Evolutionary conservation across 2,113 vertebrate genomes (phyloP), one percentile per base, ranked within the genome.

Genomic region (Carassius carassius): DNA sequence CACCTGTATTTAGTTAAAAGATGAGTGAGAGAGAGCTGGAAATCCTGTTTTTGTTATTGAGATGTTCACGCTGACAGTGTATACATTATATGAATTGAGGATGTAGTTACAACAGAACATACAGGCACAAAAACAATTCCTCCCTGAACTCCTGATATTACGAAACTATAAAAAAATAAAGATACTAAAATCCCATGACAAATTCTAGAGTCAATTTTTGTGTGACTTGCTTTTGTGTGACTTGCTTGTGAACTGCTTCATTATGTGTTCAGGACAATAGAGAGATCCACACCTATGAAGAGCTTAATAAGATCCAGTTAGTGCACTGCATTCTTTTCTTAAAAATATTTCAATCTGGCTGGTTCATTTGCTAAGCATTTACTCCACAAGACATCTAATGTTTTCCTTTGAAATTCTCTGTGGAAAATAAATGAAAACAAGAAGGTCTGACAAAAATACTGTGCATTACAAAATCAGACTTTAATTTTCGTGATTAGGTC

Each of bases 1-100:
- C 44, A 49, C 63, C 72, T 81, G 25, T 75, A 35, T 81, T 76
- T 60, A 74, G 84, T 74, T 17, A 51, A 47, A 58, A 41, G 23
- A 19, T 80, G 78, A 25, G 75, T 62, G 49, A 41, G 78, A 41
- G 78, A 78, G 74, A 69, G 23, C 17, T 21, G 60, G 44, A 81
- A 63, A 77, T 35, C 16, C 11, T 29, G 0, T 70, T 81, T 72
- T 29, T 60, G 9, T 29, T 62, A 72, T 60, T 85, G 25, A 80
- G 54, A 77, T 84, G 62, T 84, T 19, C n/a, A 80, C 0, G 4
- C 14, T 80, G 56, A 65, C 54, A 78, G 19, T 41, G 54, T 41
- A 78, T 11, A 37, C 35, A 37, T 3, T 37, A 23, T 14, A 3
- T 23, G 13, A 21, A 60, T 60, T 60, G 32, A 23, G 76, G 19